Evolutionary conservation across 2,888 invertebrate species (phyloP), one percentile per base, ranked within the genome.

Genomic region (Diplazon laetatorius): DNA sequence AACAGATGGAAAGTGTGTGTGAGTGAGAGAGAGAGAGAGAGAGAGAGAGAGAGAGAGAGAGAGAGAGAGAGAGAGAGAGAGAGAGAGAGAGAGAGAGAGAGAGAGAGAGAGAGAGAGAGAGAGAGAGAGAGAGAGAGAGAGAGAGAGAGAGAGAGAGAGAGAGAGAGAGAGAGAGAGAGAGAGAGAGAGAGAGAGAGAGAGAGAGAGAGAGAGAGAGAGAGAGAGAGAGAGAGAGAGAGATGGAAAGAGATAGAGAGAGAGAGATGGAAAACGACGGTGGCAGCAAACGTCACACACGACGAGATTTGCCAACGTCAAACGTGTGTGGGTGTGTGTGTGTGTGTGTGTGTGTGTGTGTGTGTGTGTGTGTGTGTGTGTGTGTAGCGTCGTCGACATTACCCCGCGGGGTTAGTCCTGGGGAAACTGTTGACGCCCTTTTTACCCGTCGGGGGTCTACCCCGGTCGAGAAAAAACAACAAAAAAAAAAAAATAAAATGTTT

Each of bases 231-330:
- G 72, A 46, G 42, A 70, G 52, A 60, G 57, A 39, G 37, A 62
- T 69, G 74, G 78, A 65, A 52, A 70, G 73, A 80, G 81, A 72
- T 82, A 82, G 55, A 62, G 70, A 72, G 30, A 5, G 6, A 5
- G 6, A 5, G 30, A 6, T 30, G 2, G 30, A 6, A 48, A 65
- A 73, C 60, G 80, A 81, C 76, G 76, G 78, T 78, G 78, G 75
- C 78, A 75, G 71, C 62, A 60, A 71, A 66, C 78, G 75, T 78
- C 80, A 76, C 84, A 75, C 78, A 76, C 84, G 85, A 88, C 86
- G 83, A 86, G 86, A 86, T 87, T 87, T 85, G 86, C 87, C 86
- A 83, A 83, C 87, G 88, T 89, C 89, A 89, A 88, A 88, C 89
- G 30, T 30, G 30, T 30, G 6, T 89, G n/a, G n/a, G n/a, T n/a